Conservation (phyloP, 2,113 vertebrate species). For the Hassar affinis region DNA sequence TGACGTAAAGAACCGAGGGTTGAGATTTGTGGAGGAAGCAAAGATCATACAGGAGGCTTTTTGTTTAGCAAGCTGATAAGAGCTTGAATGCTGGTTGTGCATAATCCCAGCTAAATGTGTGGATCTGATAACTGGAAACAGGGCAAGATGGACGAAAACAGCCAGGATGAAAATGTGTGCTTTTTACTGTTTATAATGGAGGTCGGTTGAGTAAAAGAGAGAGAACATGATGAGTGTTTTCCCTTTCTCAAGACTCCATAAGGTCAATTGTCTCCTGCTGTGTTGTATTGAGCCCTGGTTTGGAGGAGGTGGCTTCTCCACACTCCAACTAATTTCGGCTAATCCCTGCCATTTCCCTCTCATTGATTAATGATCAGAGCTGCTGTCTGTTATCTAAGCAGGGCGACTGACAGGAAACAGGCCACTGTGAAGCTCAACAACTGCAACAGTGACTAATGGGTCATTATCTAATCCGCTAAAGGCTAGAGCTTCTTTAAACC, state of each 20-base stretch:
- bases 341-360: conserved; percentile 72
- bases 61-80: not conserved
- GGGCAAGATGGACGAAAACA: not conserved
- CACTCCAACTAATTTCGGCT: conserved; percentile 72
- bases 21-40: not conserved
- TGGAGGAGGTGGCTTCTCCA: conserved; percentile 64
- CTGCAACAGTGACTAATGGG: conserved; percentile 12
- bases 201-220: not conserved
- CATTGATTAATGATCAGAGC: conserved; percentile 75
- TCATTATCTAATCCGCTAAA: conserved; percentile 30
- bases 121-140: not conserved
- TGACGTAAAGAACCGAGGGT: conserved; percentile 24
- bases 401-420: conserved; percentile 55
- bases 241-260: conserved; percentile 25
- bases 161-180: not conserved
- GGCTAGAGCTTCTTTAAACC: conserved; percentile 13
- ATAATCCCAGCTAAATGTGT: not conserved
- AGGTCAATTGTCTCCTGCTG: conserved; percentile 62
- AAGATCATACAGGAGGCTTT: conserved; percentile 9
- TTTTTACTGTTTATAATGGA: not conserved
- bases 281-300: conserved; percentile 61
- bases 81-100: not conserved
- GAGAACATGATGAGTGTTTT: conserved; percentile 5
- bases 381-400: conserved; percentile 63
- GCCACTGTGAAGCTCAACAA: conserved; percentile 23